Evolutionary conservation across 1,140 invertebrate genomes (phyloP).

Genomic region (Conus ventricosus): DNA sequence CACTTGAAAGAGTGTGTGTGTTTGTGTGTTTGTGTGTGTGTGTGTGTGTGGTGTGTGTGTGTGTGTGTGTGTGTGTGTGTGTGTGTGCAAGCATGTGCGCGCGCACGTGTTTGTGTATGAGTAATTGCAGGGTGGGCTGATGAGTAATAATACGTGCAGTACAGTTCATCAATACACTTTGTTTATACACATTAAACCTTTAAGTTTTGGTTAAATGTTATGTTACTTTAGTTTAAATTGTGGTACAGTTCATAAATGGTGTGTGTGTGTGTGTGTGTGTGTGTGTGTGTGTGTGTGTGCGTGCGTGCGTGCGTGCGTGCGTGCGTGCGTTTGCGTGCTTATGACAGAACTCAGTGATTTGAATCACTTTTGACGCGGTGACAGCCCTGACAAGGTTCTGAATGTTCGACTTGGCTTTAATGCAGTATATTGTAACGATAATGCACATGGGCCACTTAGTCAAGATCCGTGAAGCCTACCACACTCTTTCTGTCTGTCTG

Average conservation of each 20-base stretch:
- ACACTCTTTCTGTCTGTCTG: background rate
- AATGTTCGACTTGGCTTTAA: too few species aligned
- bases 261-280: too few species aligned
- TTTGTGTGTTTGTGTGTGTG: background rate
- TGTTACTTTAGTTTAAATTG: background rate
- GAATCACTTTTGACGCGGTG: too few species aligned
- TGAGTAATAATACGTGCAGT: background rate
- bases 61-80: background rate
- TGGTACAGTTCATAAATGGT: background rate
- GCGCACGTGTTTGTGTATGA: conserved; percentile 9
- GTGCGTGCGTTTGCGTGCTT: too few species aligned
- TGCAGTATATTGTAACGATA: too few species aligned
- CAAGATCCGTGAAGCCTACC: background rate
- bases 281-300: too few species aligned
- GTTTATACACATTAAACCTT: background rate
- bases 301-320: too few species aligned
- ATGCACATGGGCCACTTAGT: background rate
- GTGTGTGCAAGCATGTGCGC: background rate
- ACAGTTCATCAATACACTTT: background rate
- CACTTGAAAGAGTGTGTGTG: too few species aligned
- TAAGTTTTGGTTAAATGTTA: background rate
- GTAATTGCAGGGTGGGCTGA: background rate
- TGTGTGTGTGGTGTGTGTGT: background rate
- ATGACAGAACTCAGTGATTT: background rate
- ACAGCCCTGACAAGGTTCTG: too few species aligned